These are phyloP conservation scores for Meteorus cinctellus DNA, from an alignment of 2,888 invertebrate genomes.

Conservation along the genomic window DNA sequence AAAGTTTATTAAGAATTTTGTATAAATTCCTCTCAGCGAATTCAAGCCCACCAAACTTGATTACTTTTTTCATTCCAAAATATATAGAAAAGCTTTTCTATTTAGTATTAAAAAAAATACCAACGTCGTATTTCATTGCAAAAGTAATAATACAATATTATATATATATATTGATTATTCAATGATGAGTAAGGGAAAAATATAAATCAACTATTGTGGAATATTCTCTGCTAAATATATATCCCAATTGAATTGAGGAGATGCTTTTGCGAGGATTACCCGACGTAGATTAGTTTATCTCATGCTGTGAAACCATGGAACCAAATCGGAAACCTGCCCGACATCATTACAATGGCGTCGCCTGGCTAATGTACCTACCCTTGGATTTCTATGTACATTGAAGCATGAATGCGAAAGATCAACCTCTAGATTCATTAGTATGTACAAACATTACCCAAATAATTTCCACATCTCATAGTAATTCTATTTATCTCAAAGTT, in stretches of 20 bases:
- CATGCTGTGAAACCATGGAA: conserved; percentile 53
- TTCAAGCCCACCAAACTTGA: not conserved
- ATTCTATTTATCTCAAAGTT: not conserved
- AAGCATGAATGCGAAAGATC: conserved; percentile 17
- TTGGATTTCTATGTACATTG: conserved; percentile 15
- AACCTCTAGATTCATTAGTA: conserved; percentile 3
- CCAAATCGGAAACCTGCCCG: conserved; percentile 50
- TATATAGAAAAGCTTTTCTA: not conserved
- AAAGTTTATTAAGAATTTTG: conserved; percentile 32
- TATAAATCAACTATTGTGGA: conserved; percentile 3
- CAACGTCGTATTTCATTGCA: not conserved
- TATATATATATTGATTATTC: conserved; percentile 16
- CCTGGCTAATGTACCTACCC: conserved; percentile 3
- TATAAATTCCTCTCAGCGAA: conserved; percentile 16
- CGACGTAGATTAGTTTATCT: conserved; percentile 58
- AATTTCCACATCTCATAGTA: not conserved
- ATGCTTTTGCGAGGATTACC: conserved; percentile 29
- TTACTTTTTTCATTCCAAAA: not conserved
- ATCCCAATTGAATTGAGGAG: conserved; percentile 6
- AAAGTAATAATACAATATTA: conserved; percentile 17
- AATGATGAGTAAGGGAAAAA: conserved; percentile 7
- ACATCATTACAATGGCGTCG: conserved; percentile 48
- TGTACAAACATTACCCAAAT: not conserved
- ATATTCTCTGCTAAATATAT: not conserved
- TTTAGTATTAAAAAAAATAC: not conserved